phyloP scores from a whole-genome alignment of 2,888 invertebrate species.

The Hirtodrosophila confusa region DNA sequence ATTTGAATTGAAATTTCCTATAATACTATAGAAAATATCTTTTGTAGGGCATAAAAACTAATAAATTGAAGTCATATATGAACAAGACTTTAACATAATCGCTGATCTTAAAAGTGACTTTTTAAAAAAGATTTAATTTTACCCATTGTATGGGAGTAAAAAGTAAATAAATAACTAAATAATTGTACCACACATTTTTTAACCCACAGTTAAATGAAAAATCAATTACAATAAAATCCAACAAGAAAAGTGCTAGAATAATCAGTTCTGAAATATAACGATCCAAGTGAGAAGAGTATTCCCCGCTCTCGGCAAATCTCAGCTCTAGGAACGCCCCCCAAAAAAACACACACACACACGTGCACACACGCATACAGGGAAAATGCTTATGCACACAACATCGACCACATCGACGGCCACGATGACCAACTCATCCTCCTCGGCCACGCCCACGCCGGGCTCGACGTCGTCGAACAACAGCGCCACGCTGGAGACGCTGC shows the following conservation, averaged over 20 bases:
- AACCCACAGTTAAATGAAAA: slow-evolving; percentile 45
- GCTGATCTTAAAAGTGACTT: background rate
- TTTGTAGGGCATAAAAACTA: no score
- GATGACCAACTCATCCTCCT: slow-evolving; percentile 73
- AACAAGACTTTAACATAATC: background rate
- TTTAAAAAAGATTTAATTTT: background rate
- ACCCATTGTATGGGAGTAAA: no score
- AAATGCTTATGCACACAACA: slow-evolving; percentile 71
- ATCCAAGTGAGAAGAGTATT: slow-evolving; percentile 26
- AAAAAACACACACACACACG: background rate
- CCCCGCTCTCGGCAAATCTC: slow-evolving; percentile 21
- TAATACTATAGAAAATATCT: no score
- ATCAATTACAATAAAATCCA: slow-evolving; percentile 5
- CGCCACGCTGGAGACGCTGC: slow-evolving; percentile 74
- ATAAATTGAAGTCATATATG: no score
- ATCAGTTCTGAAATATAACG: slow-evolving; percentile 21
- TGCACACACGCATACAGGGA: slow-evolving; percentile 3
- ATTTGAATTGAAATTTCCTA: no score
- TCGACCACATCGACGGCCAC: slow-evolving; percentile 72
- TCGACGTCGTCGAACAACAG: slow-evolving; percentile 79
- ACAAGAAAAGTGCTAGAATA: slow-evolving; percentile 33
- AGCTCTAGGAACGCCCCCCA: slow-evolving; percentile 25
- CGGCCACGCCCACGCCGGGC: slow-evolving; percentile 80
- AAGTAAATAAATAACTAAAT: slow-evolving; percentile 4
- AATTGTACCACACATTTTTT: slow-evolving; percentile 6